A percentile compares a stretch with the other conserved stretches of the same genome.
phyloP scores from a whole-genome alignment of 2,113 vertebrate genomes.

The Tragelaphus imberbis region DNA sequence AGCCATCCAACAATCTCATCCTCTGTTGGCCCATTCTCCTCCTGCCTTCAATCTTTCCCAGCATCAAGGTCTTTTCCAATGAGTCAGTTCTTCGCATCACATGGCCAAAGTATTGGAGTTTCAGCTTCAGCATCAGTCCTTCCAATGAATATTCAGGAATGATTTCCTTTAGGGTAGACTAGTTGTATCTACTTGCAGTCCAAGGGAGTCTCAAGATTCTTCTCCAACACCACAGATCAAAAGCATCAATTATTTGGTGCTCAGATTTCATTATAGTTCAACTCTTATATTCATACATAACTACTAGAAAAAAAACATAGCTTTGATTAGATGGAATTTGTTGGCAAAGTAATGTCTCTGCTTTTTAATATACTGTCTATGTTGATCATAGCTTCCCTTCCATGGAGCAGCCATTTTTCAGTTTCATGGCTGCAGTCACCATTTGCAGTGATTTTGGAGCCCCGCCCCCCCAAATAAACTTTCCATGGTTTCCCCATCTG shows the following conservation, averaged over 20 bases:
- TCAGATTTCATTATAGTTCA: not conserved
- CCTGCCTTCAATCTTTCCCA: not conserved
- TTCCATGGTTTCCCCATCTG: not conserved
- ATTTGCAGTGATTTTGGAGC: not conserved
- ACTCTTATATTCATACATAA: not conserved
- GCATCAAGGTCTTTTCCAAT: not conserved
- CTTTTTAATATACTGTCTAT: not conserved
- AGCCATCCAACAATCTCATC: not conserved
- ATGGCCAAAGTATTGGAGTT: not conserved
- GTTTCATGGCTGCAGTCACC: not conserved
- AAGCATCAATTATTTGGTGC: not conserved
- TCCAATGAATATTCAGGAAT: not conserved
- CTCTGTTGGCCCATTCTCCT: not conserved
- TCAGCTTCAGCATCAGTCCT: not conserved
- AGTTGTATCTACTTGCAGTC: not conserved
- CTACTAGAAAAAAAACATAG: not conserved
- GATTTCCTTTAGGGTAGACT: not conserved
- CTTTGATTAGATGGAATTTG: not conserved
- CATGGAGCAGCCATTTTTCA: not conserved
- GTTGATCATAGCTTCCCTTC: not conserved
- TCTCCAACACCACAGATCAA: not conserved
- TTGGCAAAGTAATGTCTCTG: not conserved
- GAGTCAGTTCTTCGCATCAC: not conserved
- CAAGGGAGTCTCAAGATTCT: not conserved
- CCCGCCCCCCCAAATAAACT: accelerated